Conservation (phyloP, 2,888 invertebrate genomes). For the Agrenia bidenticulata region DNA sequence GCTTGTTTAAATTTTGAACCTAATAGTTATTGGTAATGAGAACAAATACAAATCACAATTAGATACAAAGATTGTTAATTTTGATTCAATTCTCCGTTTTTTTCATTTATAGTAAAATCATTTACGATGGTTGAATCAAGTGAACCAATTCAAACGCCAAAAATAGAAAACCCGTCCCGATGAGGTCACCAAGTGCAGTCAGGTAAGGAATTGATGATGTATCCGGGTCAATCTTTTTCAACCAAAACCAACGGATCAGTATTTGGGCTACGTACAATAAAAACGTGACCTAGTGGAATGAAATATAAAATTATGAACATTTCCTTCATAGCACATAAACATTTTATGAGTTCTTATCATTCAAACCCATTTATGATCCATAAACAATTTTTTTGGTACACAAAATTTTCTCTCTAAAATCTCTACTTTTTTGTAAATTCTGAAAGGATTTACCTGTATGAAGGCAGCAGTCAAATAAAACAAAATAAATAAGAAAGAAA, state of each 20-base stretch:
- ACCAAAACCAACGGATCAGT: conserved; percentile 83
- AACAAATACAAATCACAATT: too few relatives aligned
- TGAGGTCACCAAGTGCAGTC: conserved; percentile 83
- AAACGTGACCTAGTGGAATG: conserved; percentile 62
- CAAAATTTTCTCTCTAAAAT: neutral
- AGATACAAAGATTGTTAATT: too few relatives aligned
- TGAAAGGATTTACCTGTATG: conserved; percentile 39
- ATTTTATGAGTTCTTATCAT: too few relatives aligned
- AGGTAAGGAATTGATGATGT: conserved; percentile 87
- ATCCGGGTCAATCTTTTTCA: conserved; percentile 77
- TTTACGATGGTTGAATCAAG: conserved; percentile 13
- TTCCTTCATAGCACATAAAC: too few relatives aligned
- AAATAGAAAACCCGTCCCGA: conserved; percentile 77
- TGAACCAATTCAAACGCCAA: conserved; percentile 65
- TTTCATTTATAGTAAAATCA: too few relatives aligned
- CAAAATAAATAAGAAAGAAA: conserved; percentile 36
- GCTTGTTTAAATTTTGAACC: too few relatives aligned
- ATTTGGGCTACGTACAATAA: conserved; percentile 77
- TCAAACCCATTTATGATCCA: neutral
- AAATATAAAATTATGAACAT: too few relatives aligned
- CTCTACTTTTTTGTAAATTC: neutral
- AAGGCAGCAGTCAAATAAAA: conserved; percentile 48
- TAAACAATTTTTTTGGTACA: neutral
- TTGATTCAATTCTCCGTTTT: too few relatives aligned
- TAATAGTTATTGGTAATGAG: too few relatives aligned